Evolutionary conservation across 2,797 vertebrate genomes (phyloP).

Genomic region (Etheostoma nigrum): DNA sequence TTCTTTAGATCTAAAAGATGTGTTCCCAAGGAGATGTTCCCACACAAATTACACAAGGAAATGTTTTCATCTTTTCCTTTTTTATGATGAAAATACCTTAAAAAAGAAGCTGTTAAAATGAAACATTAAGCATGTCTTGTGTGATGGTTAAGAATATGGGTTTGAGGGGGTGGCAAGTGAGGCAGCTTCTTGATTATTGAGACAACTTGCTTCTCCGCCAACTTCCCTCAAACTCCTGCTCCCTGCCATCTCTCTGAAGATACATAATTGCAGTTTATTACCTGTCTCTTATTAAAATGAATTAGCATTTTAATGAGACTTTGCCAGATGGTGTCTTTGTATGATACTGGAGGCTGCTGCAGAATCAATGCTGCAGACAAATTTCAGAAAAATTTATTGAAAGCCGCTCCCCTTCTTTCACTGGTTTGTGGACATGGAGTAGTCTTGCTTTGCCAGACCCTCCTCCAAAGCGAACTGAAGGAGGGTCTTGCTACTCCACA

Average conservation of each 20-base stretch:
- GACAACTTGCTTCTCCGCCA: slow-evolving; percentile 67
- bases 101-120: slow-evolving; percentile 42
- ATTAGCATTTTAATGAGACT: slow-evolving; percentile 90
- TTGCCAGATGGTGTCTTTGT: slow-evolving; percentile 86
- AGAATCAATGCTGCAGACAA: slow-evolving; percentile 48
- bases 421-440: slow-evolving; percentile 37
- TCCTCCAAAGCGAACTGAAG: too few relatives aligned
- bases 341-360: slow-evolving; percentile 73
- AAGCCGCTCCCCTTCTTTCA: slow-evolving; percentile 38
- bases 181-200: slow-evolving; percentile 73
- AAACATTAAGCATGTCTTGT: slow-evolving; percentile 41
- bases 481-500: too few relatives aligned
- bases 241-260: slow-evolving; percentile 80
- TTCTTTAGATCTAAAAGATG: slow-evolving; percentile 22
- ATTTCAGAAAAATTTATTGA: slow-evolving; percentile 33
- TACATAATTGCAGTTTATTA: slow-evolving; percentile 92
- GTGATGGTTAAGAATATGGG: slow-evolving; percentile 56
- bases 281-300: slow-evolving; percentile 90
- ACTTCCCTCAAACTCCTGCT: slow-evolving; percentile 77
- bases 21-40: slow-evolving; percentile 10
- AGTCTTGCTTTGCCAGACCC: too few relatives aligned
- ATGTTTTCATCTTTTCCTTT: slow-evolving; percentile 2
- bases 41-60: slow-evolving; percentile 13
- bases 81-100: slow-evolving; percentile 12
- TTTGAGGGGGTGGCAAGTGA: slow-evolving; percentile 60